Evolutionary conservation across 2,888 invertebrate species (phyloP).

Genomic region (Muscina levida): DNA sequence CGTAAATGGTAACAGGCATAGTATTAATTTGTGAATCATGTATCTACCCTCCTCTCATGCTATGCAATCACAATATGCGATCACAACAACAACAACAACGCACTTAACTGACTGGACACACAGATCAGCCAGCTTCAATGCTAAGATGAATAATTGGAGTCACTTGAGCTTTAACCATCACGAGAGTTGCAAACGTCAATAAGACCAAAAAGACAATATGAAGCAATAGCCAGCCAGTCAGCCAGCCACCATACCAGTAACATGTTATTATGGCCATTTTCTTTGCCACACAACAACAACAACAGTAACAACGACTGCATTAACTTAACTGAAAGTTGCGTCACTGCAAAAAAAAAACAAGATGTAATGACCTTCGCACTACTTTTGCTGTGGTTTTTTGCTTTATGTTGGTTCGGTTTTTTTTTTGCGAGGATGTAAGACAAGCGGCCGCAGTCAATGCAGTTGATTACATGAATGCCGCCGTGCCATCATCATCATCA

Average conservation of each 20-base stretch:
- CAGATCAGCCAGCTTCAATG: neutral
- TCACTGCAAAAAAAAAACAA: constrained; percentile 61
- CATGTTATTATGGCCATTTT: neutral
- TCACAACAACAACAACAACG: no score
- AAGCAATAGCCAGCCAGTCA: neutral
- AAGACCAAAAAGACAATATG: constrained; percentile 9
- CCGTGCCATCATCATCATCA: no score
- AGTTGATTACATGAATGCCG: constrained; percentile 3
- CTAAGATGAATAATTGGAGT: constrained; percentile 16
- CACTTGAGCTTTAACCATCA: constrained; percentile 1
- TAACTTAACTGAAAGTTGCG: constrained; percentile 59
- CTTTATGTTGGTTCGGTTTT: neutral
- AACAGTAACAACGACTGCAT: constrained; percentile 42
- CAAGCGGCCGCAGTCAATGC: neutral
- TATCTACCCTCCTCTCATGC: neutral
- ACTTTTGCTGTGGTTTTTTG: constrained; percentile 64
- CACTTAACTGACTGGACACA: constrained; percentile 2
- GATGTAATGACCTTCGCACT: constrained; percentile 69
- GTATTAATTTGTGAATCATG: constrained; percentile 29
- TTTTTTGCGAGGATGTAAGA: constrained; percentile 34
- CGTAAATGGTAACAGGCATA: neutral
- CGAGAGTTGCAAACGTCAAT: constrained; percentile 13
- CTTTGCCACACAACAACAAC: neutral
- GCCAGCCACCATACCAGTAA: neutral
- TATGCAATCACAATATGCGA: neutral